Evolutionary conservation across 2,797 vertebrate genomes (phyloP).

Genomic region (Halcyon smyrnensis): DNA sequence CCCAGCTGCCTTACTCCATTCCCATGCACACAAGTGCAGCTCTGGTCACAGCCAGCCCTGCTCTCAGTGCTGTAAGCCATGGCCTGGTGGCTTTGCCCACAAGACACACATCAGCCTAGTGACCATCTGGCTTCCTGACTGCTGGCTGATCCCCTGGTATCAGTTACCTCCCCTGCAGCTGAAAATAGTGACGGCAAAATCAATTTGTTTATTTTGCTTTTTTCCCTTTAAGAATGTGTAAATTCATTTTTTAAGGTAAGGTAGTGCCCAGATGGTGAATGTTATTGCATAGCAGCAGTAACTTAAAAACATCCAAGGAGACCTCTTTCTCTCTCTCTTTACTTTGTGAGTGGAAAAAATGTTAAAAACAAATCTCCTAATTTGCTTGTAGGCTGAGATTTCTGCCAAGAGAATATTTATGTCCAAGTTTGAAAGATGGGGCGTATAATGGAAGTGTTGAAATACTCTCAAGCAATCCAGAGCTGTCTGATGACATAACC

Average conservation of each 20-base stretch:
- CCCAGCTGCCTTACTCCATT: neutral
- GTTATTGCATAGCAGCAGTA: neutral
- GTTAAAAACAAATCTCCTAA: neutral
- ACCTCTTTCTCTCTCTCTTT: neutral
- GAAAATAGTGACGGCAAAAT: neutral
- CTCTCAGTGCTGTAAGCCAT: neutral
- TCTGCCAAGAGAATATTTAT: constrained; percentile 59
- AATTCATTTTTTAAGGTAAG: neutral
- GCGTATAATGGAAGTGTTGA: constrained; percentile 8
- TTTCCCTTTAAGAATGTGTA: neutral
- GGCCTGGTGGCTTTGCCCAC: neutral
- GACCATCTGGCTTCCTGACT: neutral
- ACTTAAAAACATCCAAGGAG: neutral
- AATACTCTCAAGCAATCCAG: neutral
- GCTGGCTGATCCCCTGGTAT: neutral
- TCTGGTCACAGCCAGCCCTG: neutral
- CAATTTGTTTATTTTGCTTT: neutral
- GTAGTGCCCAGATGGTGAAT: neutral
- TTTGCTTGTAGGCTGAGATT: constrained; percentile 7
- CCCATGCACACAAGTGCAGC: accelerated
- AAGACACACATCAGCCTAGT: neutral
- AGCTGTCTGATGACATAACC: neutral
- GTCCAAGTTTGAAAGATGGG: constrained; percentile 40
- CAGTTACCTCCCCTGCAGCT: neutral
- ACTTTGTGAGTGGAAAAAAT: constrained; percentile 25